These are phyloP conservation scores for Garra rufa DNA, from an alignment of 2,113 vertebrate species.

Conservation along the genomic window DNA sequence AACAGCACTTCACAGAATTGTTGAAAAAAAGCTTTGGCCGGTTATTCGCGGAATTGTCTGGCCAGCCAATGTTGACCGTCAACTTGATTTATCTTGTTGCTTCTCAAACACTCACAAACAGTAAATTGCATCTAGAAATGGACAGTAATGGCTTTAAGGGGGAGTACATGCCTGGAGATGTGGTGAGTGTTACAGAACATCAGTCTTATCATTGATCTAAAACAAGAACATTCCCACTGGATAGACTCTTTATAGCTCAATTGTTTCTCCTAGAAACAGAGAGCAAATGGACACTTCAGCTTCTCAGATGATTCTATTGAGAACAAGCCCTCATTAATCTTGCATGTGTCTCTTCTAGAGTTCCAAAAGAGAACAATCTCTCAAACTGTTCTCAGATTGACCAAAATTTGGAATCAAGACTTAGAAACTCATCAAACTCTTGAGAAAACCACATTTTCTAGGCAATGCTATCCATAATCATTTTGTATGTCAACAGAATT, in stretches of 20 bases:
- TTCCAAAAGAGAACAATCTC: conserved; percentile 8
- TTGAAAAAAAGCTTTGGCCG: conserved; percentile 33
- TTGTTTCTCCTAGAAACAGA: background rate
- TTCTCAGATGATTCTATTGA: background rate
- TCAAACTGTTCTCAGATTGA: background rate
- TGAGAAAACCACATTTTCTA: background rate
- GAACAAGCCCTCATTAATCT: conserved; percentile 11
- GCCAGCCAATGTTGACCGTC: conserved; percentile 22
- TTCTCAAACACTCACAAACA: background rate
- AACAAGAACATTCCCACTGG: conserved; percentile 3
- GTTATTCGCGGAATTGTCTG: background rate
- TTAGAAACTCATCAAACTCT: background rate
- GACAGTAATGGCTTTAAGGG: conserved; percentile 6
- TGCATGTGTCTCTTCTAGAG: background rate
- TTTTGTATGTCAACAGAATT: background rate
- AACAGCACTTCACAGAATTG: conserved; percentile 9
- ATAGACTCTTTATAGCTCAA: background rate
- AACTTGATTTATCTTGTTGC: conserved; percentile 39
- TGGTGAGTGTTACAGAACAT: background rate
- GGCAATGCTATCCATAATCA: no score
- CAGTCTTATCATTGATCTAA: background rate
- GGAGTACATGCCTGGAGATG: conserved; percentile 2
- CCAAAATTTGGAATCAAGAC: background rate
- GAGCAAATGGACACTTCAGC: background rate
- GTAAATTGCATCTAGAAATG: conserved; percentile 13